These are phyloP conservation scores for Poeciliopsis occidentalis DNA, from an alignment of 2,113 vertebrate genomes.

Conservation along the genomic window DNA sequence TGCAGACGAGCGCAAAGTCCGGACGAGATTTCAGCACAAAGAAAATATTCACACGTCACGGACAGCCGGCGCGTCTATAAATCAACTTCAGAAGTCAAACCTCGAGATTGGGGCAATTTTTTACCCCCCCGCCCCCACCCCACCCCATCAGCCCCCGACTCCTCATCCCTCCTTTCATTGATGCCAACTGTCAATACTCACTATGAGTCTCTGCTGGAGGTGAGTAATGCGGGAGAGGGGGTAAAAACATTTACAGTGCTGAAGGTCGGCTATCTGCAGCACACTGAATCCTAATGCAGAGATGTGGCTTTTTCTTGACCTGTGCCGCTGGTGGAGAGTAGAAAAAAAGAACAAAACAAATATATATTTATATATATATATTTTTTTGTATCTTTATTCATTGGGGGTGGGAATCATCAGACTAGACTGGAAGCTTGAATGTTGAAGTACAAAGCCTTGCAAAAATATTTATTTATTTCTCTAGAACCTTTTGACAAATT, in stretches of 20 bases:
- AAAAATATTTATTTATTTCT: background rate
- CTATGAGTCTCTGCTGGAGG: background rate
- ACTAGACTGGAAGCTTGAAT: background rate
- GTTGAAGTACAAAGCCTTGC: background rate
- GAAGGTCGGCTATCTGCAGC: background rate
- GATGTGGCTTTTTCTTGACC: background rate
- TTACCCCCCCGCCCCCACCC: slow-evolving; percentile 48
- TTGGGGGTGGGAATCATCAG: background rate
- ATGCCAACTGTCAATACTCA: slow-evolving; percentile 23
- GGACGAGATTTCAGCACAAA: slow-evolving; percentile 2
- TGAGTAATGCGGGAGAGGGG: background rate
- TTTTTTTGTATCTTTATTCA: background rate
- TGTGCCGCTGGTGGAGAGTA: background rate
- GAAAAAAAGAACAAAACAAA: background rate
- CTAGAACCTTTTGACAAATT: no score
- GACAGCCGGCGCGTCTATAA: background rate
- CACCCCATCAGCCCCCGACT: no score
- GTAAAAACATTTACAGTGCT: background rate
- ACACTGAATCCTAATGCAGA: background rate
- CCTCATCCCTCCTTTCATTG: slow-evolving; percentile 31
- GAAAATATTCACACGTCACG: slow-evolving; percentile 6
- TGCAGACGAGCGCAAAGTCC: background rate
- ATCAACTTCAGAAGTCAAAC: background rate
- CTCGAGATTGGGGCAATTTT: slow-evolving; percentile 51
- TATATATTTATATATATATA: no score